These are phyloP conservation scores for Cistogaster globosa DNA, from an alignment of 2,888 invertebrate genomes.

Conservation along the genomic window DNA sequence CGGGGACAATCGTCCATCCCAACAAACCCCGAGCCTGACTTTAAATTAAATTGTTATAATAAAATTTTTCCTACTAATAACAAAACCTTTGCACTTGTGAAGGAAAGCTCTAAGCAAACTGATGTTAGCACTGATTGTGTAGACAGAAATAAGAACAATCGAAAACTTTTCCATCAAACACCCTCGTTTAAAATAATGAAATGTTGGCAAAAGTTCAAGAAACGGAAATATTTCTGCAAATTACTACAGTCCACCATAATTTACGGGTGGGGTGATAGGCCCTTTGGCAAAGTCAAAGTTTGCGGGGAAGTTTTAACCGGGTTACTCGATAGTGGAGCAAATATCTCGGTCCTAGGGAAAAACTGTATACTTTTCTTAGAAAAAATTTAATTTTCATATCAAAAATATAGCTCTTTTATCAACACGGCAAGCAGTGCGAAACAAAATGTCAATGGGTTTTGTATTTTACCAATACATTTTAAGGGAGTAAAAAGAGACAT, in stretches of 20 bases:
- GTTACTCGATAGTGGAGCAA: conserved; percentile 21
- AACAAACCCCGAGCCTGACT: too few relatives aligned
- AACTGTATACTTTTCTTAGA: not conserved
- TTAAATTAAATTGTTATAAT: too few relatives aligned
- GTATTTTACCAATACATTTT: conserved; percentile 2
- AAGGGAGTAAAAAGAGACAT: not conserved
- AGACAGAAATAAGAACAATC: too few relatives aligned
- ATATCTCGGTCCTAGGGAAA: conserved; percentile 6
- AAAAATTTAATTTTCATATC: not conserved
- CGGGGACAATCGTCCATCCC: too few relatives aligned
- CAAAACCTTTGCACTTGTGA: too few relatives aligned
- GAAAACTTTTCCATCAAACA: too few relatives aligned
- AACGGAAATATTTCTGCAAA: conserved; percentile 9
- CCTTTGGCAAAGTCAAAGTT: conserved; percentile 15
- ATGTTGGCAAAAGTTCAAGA: not conserved
- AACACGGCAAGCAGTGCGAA: not conserved
- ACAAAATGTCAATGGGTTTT: conserved; percentile 30
- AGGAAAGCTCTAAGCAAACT: too few relatives aligned
- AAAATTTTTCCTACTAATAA: too few relatives aligned
- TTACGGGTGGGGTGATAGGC: not conserved
- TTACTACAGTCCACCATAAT: not conserved
- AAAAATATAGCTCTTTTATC: not conserved
- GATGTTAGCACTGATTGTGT: too few relatives aligned
- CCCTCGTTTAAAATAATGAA: not conserved
- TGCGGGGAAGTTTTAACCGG: not conserved